Conservation (phyloP, 1,140 invertebrate genomes). For the Diprion similis region DNA sequence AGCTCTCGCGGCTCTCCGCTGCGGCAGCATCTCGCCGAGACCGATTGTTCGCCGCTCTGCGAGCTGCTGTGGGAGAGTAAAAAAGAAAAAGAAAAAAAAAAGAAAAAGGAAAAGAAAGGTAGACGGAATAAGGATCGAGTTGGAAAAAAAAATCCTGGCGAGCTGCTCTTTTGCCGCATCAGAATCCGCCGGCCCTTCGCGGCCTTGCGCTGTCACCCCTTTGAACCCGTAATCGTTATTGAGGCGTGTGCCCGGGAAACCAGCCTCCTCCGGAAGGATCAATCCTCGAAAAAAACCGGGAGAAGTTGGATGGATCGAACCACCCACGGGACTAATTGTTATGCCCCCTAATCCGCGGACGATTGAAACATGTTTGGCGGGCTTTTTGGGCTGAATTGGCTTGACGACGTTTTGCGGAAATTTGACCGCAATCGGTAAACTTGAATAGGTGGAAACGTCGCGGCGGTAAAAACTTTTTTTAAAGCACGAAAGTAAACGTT, state of each 20-base stretch:
- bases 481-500: no score
- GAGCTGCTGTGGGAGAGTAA: no score
- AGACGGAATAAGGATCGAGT: no score
- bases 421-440: no score
- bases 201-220: background rate
- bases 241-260: background rate
- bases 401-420: no score
- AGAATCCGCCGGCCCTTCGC: background rate
- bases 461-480: no score
- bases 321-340: background rate
- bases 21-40: background rate
- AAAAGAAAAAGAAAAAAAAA: no score
- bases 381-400: no score
- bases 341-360: background rate
- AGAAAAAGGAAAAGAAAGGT: no score
- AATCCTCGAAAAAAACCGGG: background rate
- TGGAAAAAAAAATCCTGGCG: background rate
- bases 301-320: background rate
- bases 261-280: background rate
- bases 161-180: background rate
- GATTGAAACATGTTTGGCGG: no score
- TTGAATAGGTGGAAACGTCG: no score
- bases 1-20: background rate
- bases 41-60: constrained; percentile 1
- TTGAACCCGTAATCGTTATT: background rate